Conservation (phyloP, 1,140 invertebrate species). For the Lethocerus indicus region DNA sequence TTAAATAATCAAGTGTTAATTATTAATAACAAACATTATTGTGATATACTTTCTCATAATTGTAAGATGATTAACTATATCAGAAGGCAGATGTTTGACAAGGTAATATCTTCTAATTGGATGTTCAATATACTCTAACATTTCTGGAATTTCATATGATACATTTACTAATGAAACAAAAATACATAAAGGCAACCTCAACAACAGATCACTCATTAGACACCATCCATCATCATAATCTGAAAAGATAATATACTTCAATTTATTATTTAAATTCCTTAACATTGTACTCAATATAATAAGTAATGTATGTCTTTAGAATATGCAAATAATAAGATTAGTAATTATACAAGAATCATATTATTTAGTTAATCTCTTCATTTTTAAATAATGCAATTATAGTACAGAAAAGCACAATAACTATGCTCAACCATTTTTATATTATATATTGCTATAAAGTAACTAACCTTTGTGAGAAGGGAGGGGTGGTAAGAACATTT, state of each 20-base stretch:
- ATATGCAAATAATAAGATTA: no score
- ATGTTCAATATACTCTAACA: constrained; percentile 43
- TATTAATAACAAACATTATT: neutral
- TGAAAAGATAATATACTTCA: no score
- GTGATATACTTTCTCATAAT: constrained; percentile 29
- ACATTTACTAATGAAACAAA: constrained; percentile 50
- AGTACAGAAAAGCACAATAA: no score
- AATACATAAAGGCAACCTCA: constrained; percentile 51
- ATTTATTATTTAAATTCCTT: no score
- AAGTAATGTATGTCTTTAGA: no score
- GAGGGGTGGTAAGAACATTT: constrained; percentile 55
- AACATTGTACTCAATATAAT: no score
- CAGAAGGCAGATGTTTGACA: constrained; percentile 33
- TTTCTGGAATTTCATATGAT: constrained; percentile 33
- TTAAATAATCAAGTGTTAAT: neutral
- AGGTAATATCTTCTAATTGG: constrained; percentile 47
- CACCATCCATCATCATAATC: constrained; percentile 51
- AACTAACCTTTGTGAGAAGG: constrained; percentile 34
- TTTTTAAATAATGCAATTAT: no score
- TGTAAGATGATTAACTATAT: constrained; percentile 33
- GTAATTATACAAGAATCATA: no score
- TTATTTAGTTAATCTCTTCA: no score
- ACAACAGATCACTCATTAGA: constrained; percentile 50
- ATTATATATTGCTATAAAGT: neutral
- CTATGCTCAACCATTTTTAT: no score